Conservation (phyloP, 2,888 invertebrate genomes). For the Caenorhabditis sp. region DNA sequence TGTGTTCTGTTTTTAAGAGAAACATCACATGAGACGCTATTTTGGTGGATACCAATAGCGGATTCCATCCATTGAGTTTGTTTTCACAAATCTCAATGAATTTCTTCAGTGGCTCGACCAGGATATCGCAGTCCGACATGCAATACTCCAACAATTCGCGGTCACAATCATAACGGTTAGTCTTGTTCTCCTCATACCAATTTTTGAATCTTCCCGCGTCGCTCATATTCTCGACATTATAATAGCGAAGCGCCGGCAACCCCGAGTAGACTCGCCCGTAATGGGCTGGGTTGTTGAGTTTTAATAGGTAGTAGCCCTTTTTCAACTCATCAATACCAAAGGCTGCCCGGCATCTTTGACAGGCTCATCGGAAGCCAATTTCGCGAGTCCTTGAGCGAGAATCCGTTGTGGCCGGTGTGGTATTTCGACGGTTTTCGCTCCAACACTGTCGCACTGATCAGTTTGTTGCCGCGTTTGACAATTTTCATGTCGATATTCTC, state of each 20-base stretch:
- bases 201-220: background rate
- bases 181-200: background rate
- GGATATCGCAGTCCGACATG: background rate
- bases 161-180: background rate
- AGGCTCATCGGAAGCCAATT: background rate
- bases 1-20: slow-evolving; percentile 3
- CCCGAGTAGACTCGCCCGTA: background rate
- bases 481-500: too few relatives aligned
- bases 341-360: background rate
- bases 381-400: background rate
- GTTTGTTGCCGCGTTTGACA: too few relatives aligned
- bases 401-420: background rate
- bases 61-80: too few relatives aligned
- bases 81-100: background rate
- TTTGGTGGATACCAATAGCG: background rate
- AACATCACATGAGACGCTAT: background rate
- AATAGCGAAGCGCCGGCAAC: background rate
- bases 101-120: background rate
- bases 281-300: background rate
- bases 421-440: too few relatives aligned
- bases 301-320: background rate
- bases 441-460: too few relatives aligned
- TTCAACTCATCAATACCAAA: background rate
- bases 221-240: background rate
- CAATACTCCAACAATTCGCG: background rate